Evolutionary conservation across 2,888 invertebrate genomes (phyloP), one percentile per base, ranked within the genome.

Genomic region (Melanotus villosus): DNA sequence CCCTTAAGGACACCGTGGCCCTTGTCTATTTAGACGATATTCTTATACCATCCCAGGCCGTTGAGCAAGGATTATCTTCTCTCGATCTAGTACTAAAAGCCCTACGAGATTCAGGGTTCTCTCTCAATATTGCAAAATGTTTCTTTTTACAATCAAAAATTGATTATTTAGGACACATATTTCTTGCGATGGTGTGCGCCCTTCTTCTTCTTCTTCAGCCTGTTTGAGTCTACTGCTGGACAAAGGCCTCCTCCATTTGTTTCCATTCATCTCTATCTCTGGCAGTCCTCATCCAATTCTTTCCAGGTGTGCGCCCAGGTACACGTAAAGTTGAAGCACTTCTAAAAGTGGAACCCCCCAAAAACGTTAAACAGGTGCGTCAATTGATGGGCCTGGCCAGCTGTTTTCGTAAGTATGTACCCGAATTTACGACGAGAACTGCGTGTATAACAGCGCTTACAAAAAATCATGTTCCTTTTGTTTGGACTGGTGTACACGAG

Each of bases 371-470:
- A 0, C 67, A 75, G 32, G 60, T 78, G 2, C 41, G 73, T 45
- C 70, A 73, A 10, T 77, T 77, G 45, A n/a, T 78, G 36, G 77
- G 78, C 5, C 47, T 80, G 1, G 73, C 78, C 0, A 63, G 67
- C 0, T 79, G 69, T 56, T 78, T 78, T 12, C 36, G 76, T 1
- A 77, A 75, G 52, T 78, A 75, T 45, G 69, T 76, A 0, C 50
- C 21, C 74, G 75, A 52, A 7, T 77, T 77, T 54, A 68, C 74
- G 1, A 50, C 50, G 0, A 67, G 71, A 10, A 73, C 75, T 0
- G n/a, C 45, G 5, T 75, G 76, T 10, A 47, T 78, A 32, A 79
- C 47, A n/a, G 26, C 9, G 0, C 16, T 67, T 32, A 67, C 67
- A 12, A 67, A 71, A 57, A 66, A 67, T 5, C 34, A 43, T 38